phyloP scores from a whole-genome alignment of 2,888 invertebrate species.

The Thymelicus acteon region DNA sequence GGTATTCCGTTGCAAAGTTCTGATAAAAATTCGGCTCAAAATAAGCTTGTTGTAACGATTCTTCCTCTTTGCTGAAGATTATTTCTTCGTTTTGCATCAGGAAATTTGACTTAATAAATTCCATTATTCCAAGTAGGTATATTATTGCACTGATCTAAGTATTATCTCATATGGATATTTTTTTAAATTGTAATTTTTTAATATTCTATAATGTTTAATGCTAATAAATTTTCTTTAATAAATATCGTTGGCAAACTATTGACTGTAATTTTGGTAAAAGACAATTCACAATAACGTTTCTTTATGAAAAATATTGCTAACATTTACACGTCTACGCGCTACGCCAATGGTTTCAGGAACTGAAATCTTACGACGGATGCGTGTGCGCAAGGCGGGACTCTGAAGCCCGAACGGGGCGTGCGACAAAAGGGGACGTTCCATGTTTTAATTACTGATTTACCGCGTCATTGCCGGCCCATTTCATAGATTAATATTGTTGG shows the following conservation, averaged over 20 bases:
- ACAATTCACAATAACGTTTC: too few relatives aligned
- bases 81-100: slow-evolving; percentile 49
- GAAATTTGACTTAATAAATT: slow-evolving; percentile 59
- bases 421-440: slow-evolving; percentile 18
- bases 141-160: not conserved
- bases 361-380: slow-evolving; percentile 32
- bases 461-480: slow-evolving; percentile 33
- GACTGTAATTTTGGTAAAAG: too few relatives aligned
- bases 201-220: too few relatives aligned
- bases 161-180: too few relatives aligned
- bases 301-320: not conserved
- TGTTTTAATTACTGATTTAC: slow-evolving; percentile 23
- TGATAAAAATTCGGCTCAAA: slow-evolving; percentile 46
- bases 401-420: slow-evolving; percentile 37
- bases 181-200: too few relatives aligned
- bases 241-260: too few relatives aligned
- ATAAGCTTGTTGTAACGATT: slow-evolving; percentile 35
- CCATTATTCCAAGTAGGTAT: slow-evolving; percentile 54
- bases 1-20: slow-evolving; percentile 39
- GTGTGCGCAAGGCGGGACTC: slow-evolving; percentile 37
- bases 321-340: slow-evolving; percentile 22
- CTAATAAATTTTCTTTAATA: too few relatives aligned
- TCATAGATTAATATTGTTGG: too few relatives aligned
- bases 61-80: slow-evolving; percentile 43
- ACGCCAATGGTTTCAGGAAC: slow-evolving; percentile 22